A percentile compares a stretch with the other conserved stretches of the same genome.
Evolutionary conservation across 2,113 vertebrate species (phyloP).

Genomic region (Laticauda laticaudata): DNA sequence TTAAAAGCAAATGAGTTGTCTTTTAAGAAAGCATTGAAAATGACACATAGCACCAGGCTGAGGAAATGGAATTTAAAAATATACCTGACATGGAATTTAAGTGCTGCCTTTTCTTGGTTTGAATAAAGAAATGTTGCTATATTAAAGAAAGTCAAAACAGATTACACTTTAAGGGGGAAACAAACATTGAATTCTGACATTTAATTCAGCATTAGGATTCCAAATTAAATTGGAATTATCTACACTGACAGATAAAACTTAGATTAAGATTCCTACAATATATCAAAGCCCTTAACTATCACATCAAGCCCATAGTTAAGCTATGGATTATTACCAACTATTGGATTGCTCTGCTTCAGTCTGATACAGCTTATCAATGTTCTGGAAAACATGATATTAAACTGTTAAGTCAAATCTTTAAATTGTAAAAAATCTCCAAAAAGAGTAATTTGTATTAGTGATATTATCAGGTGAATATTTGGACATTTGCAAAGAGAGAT

Average conservation of each 20-base stretch:
- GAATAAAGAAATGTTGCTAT: constrained; percentile 37
- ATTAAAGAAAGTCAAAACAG: constrained; percentile 22
- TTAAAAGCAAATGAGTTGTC: constrained; percentile 28
- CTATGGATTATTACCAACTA: neutral
- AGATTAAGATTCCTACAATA: constrained; percentile 16
- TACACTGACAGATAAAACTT: constrained; percentile 16
- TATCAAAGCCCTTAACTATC: constrained; percentile 8
- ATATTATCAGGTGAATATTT: neutral
- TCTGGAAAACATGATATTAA: neutral
- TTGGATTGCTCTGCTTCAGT: constrained; percentile 1
- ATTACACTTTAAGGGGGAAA: constrained; percentile 25
- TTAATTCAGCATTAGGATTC: constrained; percentile 27
- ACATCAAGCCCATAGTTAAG: neutral
- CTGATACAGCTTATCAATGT: neutral
- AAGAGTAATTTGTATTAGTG: neutral
- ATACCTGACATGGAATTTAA: constrained; percentile 28
- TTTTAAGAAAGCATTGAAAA: constrained; percentile 36
- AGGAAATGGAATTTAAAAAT: constrained; percentile 34
- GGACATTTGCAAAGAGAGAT: neutral
- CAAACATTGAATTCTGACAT: constrained; percentile 38
- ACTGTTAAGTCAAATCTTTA: neutral
- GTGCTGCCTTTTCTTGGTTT: constrained; percentile 21
- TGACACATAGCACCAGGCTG: constrained; percentile 33
- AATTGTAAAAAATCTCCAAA: neutral
- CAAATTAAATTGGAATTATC: constrained; percentile 4